phyloP scores from a whole-genome alignment of 2,113 vertebrate species.

The Chlamydotis undulata region DNA sequence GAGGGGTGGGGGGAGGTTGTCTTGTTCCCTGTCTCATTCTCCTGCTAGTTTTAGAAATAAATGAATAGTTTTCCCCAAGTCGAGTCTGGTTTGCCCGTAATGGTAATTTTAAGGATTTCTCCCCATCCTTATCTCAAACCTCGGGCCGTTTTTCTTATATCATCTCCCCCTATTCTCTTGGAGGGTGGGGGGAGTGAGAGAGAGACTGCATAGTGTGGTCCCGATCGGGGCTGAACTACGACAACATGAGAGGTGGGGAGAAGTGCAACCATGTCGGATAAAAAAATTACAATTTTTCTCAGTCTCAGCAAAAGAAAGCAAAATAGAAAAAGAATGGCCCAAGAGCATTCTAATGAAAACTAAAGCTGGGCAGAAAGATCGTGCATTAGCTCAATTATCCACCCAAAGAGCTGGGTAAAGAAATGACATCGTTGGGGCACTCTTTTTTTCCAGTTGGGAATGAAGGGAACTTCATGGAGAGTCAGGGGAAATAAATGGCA shows the following conservation, averaged over 20 bases:
- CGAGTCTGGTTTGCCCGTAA: too few relatives aligned
- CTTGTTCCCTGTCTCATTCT: too few relatives aligned
- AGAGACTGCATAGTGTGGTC: too few relatives aligned
- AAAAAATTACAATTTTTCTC: background rate
- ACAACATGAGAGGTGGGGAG: accelerated
- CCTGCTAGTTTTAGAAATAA: too few relatives aligned
- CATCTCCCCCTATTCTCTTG: too few relatives aligned
- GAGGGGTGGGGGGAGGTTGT: too few relatives aligned
- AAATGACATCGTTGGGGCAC: accelerated
- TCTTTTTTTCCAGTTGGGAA: background rate
- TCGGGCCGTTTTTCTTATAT: too few relatives aligned
- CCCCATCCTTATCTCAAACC: too few relatives aligned
- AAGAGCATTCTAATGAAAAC: background rate
- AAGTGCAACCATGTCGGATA: background rate
- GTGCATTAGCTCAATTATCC: background rate
- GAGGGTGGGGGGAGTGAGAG: too few relatives aligned
- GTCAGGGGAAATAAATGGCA: background rate
- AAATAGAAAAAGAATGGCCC: background rate
- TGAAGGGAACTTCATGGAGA: background rate
- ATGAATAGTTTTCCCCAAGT: too few relatives aligned
- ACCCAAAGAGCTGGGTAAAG: background rate
- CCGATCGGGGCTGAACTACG: too few relatives aligned
- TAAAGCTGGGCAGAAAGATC: background rate
- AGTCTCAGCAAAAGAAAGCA: background rate
- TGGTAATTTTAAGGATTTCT: too few relatives aligned